Conservation (phyloP, 2,888 invertebrate genomes). For the Dryobotodes eremita region DNA sequence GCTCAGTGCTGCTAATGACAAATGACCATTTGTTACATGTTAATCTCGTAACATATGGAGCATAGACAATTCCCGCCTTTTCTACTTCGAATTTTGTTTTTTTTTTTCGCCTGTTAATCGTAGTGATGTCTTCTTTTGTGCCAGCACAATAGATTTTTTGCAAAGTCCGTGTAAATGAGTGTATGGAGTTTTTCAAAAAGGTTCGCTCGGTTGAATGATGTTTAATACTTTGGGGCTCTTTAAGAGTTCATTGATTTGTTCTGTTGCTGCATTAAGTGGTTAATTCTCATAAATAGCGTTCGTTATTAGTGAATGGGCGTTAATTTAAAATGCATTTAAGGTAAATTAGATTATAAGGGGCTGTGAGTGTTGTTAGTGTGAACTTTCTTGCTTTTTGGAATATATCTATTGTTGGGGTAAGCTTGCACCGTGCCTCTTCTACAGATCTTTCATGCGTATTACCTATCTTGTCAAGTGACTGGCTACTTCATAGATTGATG, state of each 20-base stretch:
- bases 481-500: background rate
- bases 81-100: slow-evolving; percentile 81
- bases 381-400: slow-evolving; percentile 29
- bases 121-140: slow-evolving; percentile 89
- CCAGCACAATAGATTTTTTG: slow-evolving; percentile 87
- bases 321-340: slow-evolving; percentile 77
- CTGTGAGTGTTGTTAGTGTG: slow-evolving; percentile 39
- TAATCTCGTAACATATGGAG: slow-evolving; percentile 89
- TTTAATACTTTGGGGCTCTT: slow-evolving; percentile 81
- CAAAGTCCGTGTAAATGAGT: slow-evolving; percentile 82
- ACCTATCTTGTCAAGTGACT: background rate
- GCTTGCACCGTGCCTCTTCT: slow-evolving; percentile 9
- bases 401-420: slow-evolving; percentile 14
- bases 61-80: slow-evolving; percentile 84
- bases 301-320: slow-evolving; percentile 75
- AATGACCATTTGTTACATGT: slow-evolving; percentile 87
- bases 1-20: slow-evolving; percentile 83
- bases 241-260: slow-evolving; percentile 84
- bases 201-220: slow-evolving; percentile 78
- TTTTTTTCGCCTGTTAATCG: slow-evolving; percentile 73
- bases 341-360: slow-evolving; percentile 65
- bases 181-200: slow-evolving; percentile 80
- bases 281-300: slow-evolving; percentile 81
- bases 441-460: background rate
- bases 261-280: slow-evolving; percentile 84